Conservation (phyloP, 2,888 invertebrate genomes). For the Chironomus riparius region DNA sequence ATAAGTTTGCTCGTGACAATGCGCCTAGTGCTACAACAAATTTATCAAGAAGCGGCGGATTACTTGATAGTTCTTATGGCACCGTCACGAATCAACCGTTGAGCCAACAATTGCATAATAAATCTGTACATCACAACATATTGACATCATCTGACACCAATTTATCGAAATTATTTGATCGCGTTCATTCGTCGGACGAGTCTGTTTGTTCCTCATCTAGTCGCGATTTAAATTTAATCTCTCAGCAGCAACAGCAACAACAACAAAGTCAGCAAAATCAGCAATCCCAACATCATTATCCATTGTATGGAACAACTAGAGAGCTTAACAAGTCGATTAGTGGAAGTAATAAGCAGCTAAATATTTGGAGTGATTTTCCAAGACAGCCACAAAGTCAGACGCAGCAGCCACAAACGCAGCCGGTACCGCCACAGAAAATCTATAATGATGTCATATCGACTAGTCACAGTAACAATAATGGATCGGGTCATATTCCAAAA, state of each 20-base stretch:
- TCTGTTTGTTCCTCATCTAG: slow-evolving; percentile 64
- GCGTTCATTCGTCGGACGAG: slow-evolving; percentile 56
- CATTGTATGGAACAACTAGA: slow-evolving; percentile 3
- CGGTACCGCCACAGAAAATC: slow-evolving; percentile 28
- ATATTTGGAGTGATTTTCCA: slow-evolving; percentile 27
- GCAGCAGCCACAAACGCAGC: slow-evolving; percentile 11
- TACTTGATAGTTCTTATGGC: neutral
- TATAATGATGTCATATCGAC: slow-evolving; percentile 31
- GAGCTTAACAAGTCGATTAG: slow-evolving; percentile 14
- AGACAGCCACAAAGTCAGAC: too few species aligned
- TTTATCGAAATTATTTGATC: slow-evolving; percentile 32
- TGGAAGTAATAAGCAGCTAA: slow-evolving; percentile 29
- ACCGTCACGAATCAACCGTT: neutral
- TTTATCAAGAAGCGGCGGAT: neutral
- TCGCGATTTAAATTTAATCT: slow-evolving; percentile 40
- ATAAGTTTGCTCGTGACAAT: slow-evolving; percentile 17
- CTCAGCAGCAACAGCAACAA: slow-evolving; percentile 7
- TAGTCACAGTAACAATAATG: slow-evolving; percentile 29
- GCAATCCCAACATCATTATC: neutral
- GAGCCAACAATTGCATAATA: neutral
- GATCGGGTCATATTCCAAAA: slow-evolving; percentile 29
- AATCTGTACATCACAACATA: slow-evolving; percentile 6
- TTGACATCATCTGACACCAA: slow-evolving; percentile 24
- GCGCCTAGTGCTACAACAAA: neutral
- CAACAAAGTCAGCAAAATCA: neutral